phyloP scores from a whole-genome alignment of 2,113 vertebrate species.

The Anser brachyrhynchus region DNA sequence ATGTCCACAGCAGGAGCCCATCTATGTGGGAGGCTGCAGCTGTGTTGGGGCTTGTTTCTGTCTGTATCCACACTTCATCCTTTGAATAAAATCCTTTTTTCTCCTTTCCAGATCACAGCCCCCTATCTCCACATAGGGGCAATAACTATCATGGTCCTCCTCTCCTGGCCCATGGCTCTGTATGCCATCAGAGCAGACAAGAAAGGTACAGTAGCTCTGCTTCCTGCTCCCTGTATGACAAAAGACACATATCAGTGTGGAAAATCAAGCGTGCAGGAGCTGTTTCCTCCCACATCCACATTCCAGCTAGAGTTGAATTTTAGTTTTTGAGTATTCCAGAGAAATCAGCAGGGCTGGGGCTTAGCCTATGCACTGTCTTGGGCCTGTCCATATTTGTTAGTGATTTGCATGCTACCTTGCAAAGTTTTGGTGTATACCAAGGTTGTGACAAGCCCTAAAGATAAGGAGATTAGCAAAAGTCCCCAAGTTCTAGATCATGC shows the following conservation, averaged over 20 bases:
- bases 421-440: neutral
- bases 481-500: neutral
- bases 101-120: constrained; percentile 80
- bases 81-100: neutral
- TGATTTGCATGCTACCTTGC: neutral
- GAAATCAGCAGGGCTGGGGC: neutral
- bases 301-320: neutral
- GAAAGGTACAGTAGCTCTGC: constrained; percentile 73
- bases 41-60: neutral
- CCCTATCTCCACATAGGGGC: constrained; percentile 86
- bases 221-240: neutral
- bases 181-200: constrained; percentile 86
- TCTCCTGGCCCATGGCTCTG: constrained; percentile 86
- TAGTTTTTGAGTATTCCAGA: neutral
- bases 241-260: rapidly evolving
- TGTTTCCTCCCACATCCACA: neutral
- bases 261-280: neutral
- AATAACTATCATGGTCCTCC: constrained; percentile 79
- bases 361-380: neutral
- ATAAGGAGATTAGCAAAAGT: neutral
- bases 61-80: neutral
- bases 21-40: neutral
- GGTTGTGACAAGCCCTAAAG: neutral
- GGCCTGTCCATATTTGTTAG: neutral
- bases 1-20: neutral